phyloP scores from a whole-genome alignment of 2,113 vertebrate genomes.

The Zootoca vivipara region DNA sequence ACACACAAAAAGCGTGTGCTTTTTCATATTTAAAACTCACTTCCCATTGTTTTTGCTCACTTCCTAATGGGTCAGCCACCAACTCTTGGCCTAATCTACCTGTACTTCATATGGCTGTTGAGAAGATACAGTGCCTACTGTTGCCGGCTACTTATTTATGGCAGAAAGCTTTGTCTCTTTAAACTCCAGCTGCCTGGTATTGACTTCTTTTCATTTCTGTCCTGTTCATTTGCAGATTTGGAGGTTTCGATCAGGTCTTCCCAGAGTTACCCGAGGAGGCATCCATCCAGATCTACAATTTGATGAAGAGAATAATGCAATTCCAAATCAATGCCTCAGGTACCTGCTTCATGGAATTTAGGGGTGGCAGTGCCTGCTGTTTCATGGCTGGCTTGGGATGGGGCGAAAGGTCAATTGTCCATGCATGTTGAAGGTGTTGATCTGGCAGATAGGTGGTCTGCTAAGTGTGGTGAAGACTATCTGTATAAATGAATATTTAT shows the following conservation, averaged over 20 bases:
- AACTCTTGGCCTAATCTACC: too few species aligned
- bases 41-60: too few species aligned
- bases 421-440: neutral
- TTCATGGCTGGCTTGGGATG: neutral
- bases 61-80: too few species aligned
- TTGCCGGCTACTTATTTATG: neutral
- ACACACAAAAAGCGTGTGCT: too few species aligned
- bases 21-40: too few species aligned
- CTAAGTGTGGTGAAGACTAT: neutral
- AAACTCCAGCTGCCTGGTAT: too few species aligned
- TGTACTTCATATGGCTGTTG: too few species aligned
- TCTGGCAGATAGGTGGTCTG: too few species aligned
- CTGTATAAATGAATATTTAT: neutral
- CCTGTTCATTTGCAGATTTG: constrained; percentile 21
- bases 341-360: neutral
- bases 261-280: constrained; percentile 29
- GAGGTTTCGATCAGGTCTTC: constrained; percentile 16
- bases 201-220: neutral
- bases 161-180: too few species aligned
- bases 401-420: too few species aligned
- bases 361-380: too few species aligned
- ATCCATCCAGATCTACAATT: constrained; percentile 11
- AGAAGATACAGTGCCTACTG: neutral
- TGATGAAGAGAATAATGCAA: constrained; percentile 37
- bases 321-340: constrained; percentile 36